Base-by-base conservation (phyloP, 2,888 invertebrate species). In the Brachynemurus nebulosus region DNA sequence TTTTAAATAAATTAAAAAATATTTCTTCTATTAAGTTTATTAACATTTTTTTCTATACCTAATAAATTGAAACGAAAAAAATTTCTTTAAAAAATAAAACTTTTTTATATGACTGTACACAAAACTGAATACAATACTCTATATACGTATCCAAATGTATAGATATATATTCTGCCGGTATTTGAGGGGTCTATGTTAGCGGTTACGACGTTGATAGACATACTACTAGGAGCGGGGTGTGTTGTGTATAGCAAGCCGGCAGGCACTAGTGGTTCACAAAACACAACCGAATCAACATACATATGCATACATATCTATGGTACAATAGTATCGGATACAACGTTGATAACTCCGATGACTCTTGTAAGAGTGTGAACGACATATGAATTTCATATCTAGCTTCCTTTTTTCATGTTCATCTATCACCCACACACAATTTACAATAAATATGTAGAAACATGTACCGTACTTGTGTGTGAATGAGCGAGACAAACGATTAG, bases 151-250 rank as follows among this genome's bases (percentile, higher is more conserved):
- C 6, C 9, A 23, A 23, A 9, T 23, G 23, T 30, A 30, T 30
- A 14, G 14, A n/a, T 30, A 30, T 30, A 30, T 14, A 14, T 30
- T 30, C n/a, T 30, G 14, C 30, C 30, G 30, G 30, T 30, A 30
- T 30, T 30, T 56, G 58, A 56, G 59, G 58, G 61, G 60, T 61
- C 54, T 57, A 59, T 63, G 62, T 62, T 62, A 61, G 63, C 59
- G 64, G 63, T 63, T 63, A 58, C 37, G 12, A 20, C 37, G 37
- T 37, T 37, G 37, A 37, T 37, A 18, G 37, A 37, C 37, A 37
- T 37, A 20, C 11, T 18, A 12, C 20, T 8, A 12, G 37, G 9
- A 36, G 36, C 14, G 36, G 11, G 17, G 36, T 36, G 30, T 4
- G 14, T n/a, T 12, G 30, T 30, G 30, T 30, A 30, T 23, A 30